Base-by-base conservation (phyloP, 2,888 invertebrate species). In the Catocala fraxini region DNA sequence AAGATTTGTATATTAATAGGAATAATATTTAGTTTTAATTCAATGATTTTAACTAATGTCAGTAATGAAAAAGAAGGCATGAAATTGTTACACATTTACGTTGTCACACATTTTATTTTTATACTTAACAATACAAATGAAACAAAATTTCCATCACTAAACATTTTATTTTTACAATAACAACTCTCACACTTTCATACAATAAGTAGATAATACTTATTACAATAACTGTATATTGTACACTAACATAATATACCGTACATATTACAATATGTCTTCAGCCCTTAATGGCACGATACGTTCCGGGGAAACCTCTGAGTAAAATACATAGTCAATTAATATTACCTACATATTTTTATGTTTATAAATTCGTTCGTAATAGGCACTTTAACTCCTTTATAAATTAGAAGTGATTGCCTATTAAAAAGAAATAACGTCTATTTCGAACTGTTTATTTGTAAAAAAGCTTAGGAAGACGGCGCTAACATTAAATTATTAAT, bases 191-290 rank as follows among this genome's bases (percentile, higher is more conserved):
- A 83, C 77, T 83, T 84, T 78, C 89, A 84, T 86, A 87, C 89
- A 88, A 85, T 90, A 90, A 88, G 89, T 91, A 86, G 82, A 82
- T 82, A 90, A 91, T 91, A 91, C 91, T 91, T 89, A 92, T 85
- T 82, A 85, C 82, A 87, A 86, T 71, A 73, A 63, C 58, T 63
- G 63, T 71, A 66, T 59, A 63, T 68, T 64, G 69, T 63, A 68
- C 66, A 51, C 12, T 46, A 64, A 59, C 47, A 60, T 71, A 61
- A 72, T 71, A 68, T 73, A 75, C 65, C 65, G 52, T 47, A 56
- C 48, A 48, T 35, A 42, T 9, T 46, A 39, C 35, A 15, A 45
- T 72, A 73, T 59, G 64, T 65, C 64, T 64, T 59, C 59, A 66
- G 69, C 59, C 69, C 45, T 46, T n/a, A 45, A 54, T 54, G 57